Evolutionary conservation across 2,113 vertebrate species (phyloP).

Genomic region (Cephalopholis sonnerati): DNA sequence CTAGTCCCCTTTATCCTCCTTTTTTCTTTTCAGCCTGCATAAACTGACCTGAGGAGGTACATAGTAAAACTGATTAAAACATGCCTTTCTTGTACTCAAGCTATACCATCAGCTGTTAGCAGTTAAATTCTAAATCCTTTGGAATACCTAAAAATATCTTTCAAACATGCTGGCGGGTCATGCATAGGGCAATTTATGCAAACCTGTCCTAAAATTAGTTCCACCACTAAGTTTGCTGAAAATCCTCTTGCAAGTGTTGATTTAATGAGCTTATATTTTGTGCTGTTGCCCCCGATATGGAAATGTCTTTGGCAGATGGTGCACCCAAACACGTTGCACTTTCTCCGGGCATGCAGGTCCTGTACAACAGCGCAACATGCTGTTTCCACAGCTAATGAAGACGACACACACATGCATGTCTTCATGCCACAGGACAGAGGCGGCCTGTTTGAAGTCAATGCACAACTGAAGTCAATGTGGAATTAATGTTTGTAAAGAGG

Average conservation of each 20-base stretch:
- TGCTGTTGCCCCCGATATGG: constrained; percentile 14
- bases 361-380: not conserved
- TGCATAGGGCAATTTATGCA: constrained; percentile 39
- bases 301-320: constrained; percentile 48
- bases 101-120: not conserved
- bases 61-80: not conserved
- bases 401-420: constrained; percentile 20
- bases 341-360: constrained; percentile 1
- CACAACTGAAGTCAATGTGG: constrained; percentile 20
- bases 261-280: constrained; percentile 60
- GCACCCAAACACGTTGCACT: not conserved
- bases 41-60: too few relatives aligned
- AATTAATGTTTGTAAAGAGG: constrained; percentile 35
- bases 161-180: constrained; percentile 26
- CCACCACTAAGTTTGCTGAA: constrained; percentile 21
- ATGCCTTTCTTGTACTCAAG: not conserved
- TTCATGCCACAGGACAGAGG: constrained; percentile 18
- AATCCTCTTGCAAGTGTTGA: constrained; percentile 42
- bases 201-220: constrained; percentile 45
- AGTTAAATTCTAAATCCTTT: constrained; percentile 7
- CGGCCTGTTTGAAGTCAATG: constrained; percentile 23
- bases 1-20: too few relatives aligned
- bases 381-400: not conserved
- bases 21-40: too few relatives aligned
- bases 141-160: constrained; percentile 14